Conservation (phyloP, 2,113 vertebrate species). For the Solea solea region DNA sequence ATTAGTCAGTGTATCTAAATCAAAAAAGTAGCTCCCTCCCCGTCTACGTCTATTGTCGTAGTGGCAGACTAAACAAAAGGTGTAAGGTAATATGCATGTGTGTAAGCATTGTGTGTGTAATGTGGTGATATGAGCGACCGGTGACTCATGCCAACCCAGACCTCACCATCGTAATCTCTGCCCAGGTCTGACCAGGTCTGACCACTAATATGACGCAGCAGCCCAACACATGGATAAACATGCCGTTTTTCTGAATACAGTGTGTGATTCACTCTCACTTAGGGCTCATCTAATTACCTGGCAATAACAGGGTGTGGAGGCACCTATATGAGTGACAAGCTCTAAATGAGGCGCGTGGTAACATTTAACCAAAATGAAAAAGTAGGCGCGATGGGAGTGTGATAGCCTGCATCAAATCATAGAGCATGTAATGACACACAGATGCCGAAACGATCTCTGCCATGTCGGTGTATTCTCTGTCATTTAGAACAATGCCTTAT, state of each 20-base stretch:
- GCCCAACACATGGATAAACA: constrained; percentile 50
- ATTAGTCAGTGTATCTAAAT: not conserved
- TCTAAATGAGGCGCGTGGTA: constrained; percentile 30
- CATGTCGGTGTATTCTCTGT: constrained; percentile 1
- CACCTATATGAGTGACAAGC: constrained; percentile 22
- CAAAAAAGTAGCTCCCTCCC: not conserved
- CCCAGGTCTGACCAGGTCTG: constrained; percentile 34
- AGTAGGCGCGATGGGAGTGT: constrained; percentile 7
- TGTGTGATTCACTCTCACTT: constrained; percentile 45
- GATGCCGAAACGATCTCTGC: constrained; percentile 27
- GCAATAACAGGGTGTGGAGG: constrained; percentile 53
- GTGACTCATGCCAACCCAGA: constrained; percentile 49
- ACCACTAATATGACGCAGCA: constrained; percentile 41
- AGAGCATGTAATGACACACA: constrained; percentile 45
- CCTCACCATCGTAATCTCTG: constrained; percentile 57
- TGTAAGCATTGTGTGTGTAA: constrained; percentile 8
- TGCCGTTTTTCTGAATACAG: constrained; percentile 9
- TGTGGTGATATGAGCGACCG: constrained; percentile 52
- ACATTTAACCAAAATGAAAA: constrained; percentile 53
- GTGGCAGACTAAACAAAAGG: constrained; percentile 38
- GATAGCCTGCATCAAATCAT: constrained; percentile 50
- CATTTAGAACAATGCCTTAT: constrained; percentile 41
- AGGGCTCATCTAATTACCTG: constrained; percentile 40
- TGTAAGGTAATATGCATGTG: constrained; percentile 3
- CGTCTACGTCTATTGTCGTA: not conserved